Percentiles rank a stretch among this genome's conserved stretches.
phyloP scores from a whole-genome alignment of 2,113 vertebrate genomes.

The Myiozetetes cayanensis region DNA sequence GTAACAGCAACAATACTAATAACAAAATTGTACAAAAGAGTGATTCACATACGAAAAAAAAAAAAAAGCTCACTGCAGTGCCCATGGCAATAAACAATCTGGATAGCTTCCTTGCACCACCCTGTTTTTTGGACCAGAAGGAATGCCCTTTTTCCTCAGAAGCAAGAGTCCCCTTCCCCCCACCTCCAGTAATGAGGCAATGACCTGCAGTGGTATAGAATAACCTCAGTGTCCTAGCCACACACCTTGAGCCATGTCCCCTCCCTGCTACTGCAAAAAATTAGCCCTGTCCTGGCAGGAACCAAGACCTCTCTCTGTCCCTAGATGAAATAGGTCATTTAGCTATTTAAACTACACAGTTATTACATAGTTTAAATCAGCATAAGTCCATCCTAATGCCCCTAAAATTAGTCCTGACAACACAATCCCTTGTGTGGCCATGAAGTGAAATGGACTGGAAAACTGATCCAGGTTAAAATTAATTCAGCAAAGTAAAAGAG shows the following conservation, averaged over 20 bases:
- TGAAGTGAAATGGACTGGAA: neutral
- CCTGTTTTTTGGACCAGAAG: neutral
- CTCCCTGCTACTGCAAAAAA: neutral
- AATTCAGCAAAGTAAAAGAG: neutral
- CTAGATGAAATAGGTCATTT: neutral
- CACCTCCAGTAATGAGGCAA: neutral
- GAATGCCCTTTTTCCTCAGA: neutral
- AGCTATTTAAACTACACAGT: neutral
- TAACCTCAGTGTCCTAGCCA: neutral
- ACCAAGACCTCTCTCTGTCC: neutral
- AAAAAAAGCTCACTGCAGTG: neutral
- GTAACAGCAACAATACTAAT: neutral
- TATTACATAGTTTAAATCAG: neutral
- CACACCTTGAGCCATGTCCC: neutral
- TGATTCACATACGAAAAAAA: neutral
- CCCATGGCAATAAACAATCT: fast-evolving
- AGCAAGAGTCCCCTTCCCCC: neutral
- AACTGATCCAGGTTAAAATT: neutral
- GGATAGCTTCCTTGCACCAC: fast-evolving
- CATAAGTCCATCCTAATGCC: neutral
- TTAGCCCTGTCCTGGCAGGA: fast-evolving
- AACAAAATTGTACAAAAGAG: neutral
- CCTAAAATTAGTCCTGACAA: neutral
- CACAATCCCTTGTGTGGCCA: neutral
- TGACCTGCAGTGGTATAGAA: neutral